Evolutionary conservation across 1,140 invertebrate species (phyloP).

Genomic region (Bicyclus anynana): DNA sequence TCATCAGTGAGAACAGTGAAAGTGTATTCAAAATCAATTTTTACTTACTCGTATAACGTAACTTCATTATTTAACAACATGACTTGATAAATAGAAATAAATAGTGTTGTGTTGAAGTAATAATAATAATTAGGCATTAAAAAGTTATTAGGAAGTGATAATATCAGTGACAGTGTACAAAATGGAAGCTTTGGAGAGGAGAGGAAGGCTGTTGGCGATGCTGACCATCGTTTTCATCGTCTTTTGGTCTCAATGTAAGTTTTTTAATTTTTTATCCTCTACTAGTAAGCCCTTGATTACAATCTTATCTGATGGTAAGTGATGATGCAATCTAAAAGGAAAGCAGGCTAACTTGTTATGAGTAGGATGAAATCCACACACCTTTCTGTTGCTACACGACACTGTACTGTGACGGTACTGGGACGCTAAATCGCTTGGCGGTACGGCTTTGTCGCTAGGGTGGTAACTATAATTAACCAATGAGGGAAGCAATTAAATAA

Average conservation of each 20-base stretch:
- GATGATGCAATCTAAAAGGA: too few species aligned
- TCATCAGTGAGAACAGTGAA: constrained; percentile 4
- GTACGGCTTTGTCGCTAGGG: too few species aligned
- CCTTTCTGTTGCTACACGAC: too few species aligned
- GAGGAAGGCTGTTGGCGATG: constrained; percentile 42
- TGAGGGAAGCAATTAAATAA: too few species aligned
- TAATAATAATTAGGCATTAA: constrained; percentile 18
- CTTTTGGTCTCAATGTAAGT: constrained; percentile 64
- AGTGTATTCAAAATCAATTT: constrained; percentile 2
- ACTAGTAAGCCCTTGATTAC: too few species aligned
- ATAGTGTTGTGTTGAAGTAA: constrained; percentile 33
- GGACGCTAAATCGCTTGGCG: too few species aligned
- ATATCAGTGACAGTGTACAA: constrained; percentile 33
- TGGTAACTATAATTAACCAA: too few species aligned
- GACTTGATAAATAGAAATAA: constrained; percentile 24
- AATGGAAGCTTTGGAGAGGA: constrained; percentile 67
- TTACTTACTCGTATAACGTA: not conserved
- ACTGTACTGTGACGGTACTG: too few species aligned
- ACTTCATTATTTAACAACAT: constrained; percentile 20
- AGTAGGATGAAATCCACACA: too few species aligned
- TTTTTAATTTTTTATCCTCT: too few species aligned
- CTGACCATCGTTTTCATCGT: constrained; percentile 46
- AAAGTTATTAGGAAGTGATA: constrained; percentile 26
- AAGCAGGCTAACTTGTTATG: too few species aligned
- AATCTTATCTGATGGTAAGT: too few species aligned